These are phyloP conservation scores for Sisyra nigra DNA, from an alignment of 2,888 invertebrate species.

Conservation along the genomic window DNA sequence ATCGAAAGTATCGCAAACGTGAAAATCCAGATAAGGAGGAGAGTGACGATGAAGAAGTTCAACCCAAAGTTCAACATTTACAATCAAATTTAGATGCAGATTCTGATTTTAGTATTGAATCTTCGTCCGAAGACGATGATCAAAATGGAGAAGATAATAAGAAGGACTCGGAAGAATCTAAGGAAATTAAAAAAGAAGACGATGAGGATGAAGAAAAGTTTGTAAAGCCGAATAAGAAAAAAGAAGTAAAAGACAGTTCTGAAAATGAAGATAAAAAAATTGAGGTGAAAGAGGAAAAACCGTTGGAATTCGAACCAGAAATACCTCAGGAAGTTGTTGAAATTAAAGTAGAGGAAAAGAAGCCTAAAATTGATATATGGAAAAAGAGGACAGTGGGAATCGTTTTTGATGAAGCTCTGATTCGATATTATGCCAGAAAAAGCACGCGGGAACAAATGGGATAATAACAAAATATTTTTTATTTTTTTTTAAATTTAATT, in stretches of 20 bases:
- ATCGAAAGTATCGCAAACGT: conserved; percentile 43
- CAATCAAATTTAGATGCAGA: conserved; percentile 53
- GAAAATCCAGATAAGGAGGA: conserved; percentile 27
- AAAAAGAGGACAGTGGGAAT: conserved; percentile 69
- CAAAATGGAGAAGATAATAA: conserved; percentile 14
- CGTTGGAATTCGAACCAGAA: conserved; percentile 10
- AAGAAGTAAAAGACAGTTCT: conserved; percentile 4
- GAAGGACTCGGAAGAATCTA: conserved; percentile 12
- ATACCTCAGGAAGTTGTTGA: conserved; percentile 11
- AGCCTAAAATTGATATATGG: conserved; percentile 57
- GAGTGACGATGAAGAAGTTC: conserved; percentile 22
- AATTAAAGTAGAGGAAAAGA: conserved; percentile 14
- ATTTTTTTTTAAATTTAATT: neutral
- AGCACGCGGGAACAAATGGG: conserved; percentile 18
- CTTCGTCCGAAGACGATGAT: conserved; percentile 30
- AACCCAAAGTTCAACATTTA: conserved; percentile 28
- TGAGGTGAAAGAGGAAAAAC: conserved; percentile 12
- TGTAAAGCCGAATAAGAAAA: conserved; percentile 12
- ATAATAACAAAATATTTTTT: conserved; percentile 1
- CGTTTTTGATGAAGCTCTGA: conserved; percentile 56
- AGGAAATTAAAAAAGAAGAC: conserved; percentile 13
- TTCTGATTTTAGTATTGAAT: conserved; percentile 54
- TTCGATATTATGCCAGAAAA: conserved; percentile 61
- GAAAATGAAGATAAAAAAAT: conserved; percentile 14
- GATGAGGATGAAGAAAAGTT: conserved; percentile 12